Percentiles rank a stretch among this genome's conserved stretches.
These are phyloP conservation scores for Miichthys miiuy DNA, from an alignment of 2,797 vertebrate species.

Conservation along the genomic window DNA sequence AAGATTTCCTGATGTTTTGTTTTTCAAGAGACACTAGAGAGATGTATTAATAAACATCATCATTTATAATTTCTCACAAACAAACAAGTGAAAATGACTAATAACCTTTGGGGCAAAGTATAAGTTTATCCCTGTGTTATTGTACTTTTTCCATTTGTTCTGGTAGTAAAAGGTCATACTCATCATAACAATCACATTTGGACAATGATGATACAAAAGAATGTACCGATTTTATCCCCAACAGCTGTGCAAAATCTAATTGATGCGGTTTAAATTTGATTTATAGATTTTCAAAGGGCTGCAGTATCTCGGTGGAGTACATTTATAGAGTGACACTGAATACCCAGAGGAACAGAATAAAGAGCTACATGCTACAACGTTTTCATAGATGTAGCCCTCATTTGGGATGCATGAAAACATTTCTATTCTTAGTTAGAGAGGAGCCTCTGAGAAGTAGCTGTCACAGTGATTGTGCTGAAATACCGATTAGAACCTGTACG, in stretches of 20 bases:
- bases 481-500: conserved; percentile 27
- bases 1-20: conserved; percentile 74
- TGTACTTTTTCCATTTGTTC: conserved; percentile 61
- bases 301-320: conserved; percentile 61
- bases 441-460: conserved; percentile 44
- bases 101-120: conserved; percentile 56
- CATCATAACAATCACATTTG: conserved; percentile 62
- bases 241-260: conserved; percentile 66
- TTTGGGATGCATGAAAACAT: conserved; percentile 67
- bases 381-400: conserved; percentile 70
- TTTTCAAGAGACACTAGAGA: conserved; percentile 66
- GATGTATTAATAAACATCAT: conserved; percentile 61
- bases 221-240: conserved; percentile 49
- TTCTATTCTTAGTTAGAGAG: conserved; percentile 58
- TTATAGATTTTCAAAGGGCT: conserved; percentile 77
- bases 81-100: conserved; percentile 50
- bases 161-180: conserved; percentile 62
- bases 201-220: conserved; percentile 53
- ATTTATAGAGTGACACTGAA: conserved; percentile 72
- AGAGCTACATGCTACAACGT: conserved; percentile 62
- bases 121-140: conserved; percentile 41
- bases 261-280: conserved; percentile 77
- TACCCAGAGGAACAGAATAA: conserved; percentile 73
- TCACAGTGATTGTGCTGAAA: conserved; percentile 48
- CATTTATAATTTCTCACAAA: conserved; percentile 60